Percentiles rank a stretch among this genome's conserved stretches.
Conservation (phyloP, 2,113 vertebrate genomes). For the Calonectris borealis region DNA sequence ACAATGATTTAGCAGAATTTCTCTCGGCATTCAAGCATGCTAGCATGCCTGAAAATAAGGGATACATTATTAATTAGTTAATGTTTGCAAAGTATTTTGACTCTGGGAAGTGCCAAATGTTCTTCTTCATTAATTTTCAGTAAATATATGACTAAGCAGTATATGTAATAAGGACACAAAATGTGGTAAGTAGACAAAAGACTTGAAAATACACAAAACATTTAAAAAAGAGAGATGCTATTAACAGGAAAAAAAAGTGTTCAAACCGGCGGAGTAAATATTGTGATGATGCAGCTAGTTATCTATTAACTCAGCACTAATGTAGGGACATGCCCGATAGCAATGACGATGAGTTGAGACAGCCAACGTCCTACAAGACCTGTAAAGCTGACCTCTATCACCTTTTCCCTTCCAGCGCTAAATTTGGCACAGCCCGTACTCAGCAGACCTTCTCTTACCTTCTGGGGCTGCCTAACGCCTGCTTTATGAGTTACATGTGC, state of each 20-base stretch:
- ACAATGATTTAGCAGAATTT: conserved; percentile 60
- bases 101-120: conserved; percentile 18
- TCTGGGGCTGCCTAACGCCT: neutral
- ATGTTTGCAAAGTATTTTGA: conserved; percentile 61
- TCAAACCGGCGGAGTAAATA: neutral
- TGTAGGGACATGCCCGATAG: neutral
- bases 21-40: conserved; percentile 39
- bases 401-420: conserved; percentile 41
- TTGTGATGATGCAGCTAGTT: conserved; percentile 45
- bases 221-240: neutral
- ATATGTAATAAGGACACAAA: conserved; percentile 38
- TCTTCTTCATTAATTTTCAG: conserved; percentile 48
- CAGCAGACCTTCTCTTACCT: conserved; percentile 39
- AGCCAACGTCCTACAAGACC: conserved; percentile 38
- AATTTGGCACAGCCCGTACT: conserved; percentile 17
- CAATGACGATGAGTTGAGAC: neutral
- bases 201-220: conserved; percentile 23
- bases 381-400: conserved; percentile 37
- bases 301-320: conserved; percentile 50
- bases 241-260: neutral
- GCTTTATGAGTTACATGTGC: neutral
- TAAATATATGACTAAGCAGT: conserved; percentile 52
- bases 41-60: conserved; percentile 55
- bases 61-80: conserved; percentile 71
- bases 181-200: conserved; percentile 26